phyloP scores from a whole-genome alignment of 2,888 invertebrate species.

The Drosophila helvetica region DNA sequence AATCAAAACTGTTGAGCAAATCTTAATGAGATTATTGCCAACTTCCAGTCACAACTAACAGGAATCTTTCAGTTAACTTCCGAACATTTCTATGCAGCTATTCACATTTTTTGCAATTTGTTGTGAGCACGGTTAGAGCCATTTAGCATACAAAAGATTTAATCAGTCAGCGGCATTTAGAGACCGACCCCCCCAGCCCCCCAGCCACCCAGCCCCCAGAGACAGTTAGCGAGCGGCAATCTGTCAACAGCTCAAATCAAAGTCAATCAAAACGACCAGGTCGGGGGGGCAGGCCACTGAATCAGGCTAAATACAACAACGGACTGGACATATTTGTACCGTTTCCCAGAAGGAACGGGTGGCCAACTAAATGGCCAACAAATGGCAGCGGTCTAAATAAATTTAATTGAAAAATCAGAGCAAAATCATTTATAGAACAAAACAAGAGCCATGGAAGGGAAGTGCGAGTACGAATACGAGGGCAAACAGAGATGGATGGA shows the following conservation, averaged over 20 bases:
- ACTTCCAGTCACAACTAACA: background rate
- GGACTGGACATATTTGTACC: slow-evolving; percentile 31
- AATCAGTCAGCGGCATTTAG: slow-evolving; percentile 52
- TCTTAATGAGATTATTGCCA: background rate
- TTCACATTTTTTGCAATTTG: slow-evolving; percentile 16
- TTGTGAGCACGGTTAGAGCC: slow-evolving; percentile 28
- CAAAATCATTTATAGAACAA: slow-evolving; percentile 62
- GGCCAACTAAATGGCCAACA: slow-evolving; percentile 49
- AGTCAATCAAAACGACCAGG: slow-evolving; percentile 72
- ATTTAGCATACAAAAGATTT: slow-evolving; percentile 58
- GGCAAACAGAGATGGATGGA: slow-evolving; percentile 1
- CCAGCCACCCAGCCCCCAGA: too few relatives aligned
- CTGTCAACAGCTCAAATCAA: slow-evolving; percentile 56
- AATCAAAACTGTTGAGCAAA: background rate
- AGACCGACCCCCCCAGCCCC: background rate
- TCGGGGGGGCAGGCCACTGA: slow-evolving; percentile 49
- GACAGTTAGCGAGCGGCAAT: slow-evolving; percentile 42
- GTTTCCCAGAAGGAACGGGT: slow-evolving; percentile 61
- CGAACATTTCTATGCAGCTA: background rate
- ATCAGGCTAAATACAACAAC: slow-evolving; percentile 41
- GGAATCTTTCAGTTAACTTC: background rate
- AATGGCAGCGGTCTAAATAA: slow-evolving; percentile 43
- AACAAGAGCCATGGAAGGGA: slow-evolving; percentile 21
- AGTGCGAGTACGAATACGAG: background rate
- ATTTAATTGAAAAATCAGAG: slow-evolving; percentile 72